phyloP scores from a whole-genome alignment of 2,113 vertebrate species.

The Coregonus clupeaformis region DNA sequence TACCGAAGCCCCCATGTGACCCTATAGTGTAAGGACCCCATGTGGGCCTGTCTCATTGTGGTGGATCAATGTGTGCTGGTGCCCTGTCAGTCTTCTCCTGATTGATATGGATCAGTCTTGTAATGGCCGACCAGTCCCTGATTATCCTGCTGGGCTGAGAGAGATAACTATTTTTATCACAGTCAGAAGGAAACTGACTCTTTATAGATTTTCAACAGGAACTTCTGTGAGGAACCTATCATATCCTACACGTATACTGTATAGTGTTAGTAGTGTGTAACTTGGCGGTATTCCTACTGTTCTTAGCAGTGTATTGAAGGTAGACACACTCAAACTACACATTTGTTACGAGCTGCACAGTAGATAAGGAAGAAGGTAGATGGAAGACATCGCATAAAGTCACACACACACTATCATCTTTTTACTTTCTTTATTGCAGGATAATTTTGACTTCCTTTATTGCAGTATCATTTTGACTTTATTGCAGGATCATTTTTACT shows the following conservation, averaged over 20 bases:
- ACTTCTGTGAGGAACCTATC: not conserved
- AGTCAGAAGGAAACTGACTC: not conserved
- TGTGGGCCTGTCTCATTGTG: conserved; percentile 20
- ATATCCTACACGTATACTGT: not conserved
- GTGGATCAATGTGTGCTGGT: conserved; percentile 21
- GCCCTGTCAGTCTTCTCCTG: conserved; percentile 9
- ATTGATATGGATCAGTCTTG: conserved; percentile 31
- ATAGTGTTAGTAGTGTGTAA: not conserved
- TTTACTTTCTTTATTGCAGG: too few species aligned
- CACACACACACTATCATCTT: too few species aligned
- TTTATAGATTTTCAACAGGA: not conserved
- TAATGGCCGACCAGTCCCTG: conserved; percentile 17
- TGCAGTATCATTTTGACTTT: too few species aligned
- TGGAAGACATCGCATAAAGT: too few species aligned
- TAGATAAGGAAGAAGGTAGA: too few species aligned
- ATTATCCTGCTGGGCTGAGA: conserved; percentile 19
- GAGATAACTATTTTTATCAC: not conserved
- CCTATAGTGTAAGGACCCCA: not conserved
- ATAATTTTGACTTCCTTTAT: too few species aligned
- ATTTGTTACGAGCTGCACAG: too few species aligned
- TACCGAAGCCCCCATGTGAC: not conserved
- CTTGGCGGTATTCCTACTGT: not conserved
- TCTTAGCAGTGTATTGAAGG: too few species aligned
- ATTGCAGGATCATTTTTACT: too few species aligned
- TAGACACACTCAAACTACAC: too few species aligned